phyloP scores from a whole-genome alignment of 2,797 vertebrate genomes.

The Onychomys arenicola region DNA sequence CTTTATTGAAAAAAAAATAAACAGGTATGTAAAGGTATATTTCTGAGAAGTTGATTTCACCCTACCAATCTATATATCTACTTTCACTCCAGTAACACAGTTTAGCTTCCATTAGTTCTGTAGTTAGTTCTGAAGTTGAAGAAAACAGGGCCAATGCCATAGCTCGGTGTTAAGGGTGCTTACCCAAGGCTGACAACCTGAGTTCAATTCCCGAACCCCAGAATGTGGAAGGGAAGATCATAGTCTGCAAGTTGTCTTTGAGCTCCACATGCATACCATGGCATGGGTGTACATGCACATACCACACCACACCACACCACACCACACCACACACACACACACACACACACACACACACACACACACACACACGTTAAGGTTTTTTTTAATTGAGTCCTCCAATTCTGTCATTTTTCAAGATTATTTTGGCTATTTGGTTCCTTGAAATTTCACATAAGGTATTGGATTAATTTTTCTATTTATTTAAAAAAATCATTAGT shows the following conservation, averaged over 20 bases:
- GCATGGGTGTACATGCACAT: not conserved
- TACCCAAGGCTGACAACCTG: not conserved
- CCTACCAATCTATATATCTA: not conserved
- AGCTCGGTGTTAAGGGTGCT: not conserved
- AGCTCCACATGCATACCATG: not conserved
- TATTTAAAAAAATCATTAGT: not conserved
- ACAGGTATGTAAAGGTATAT: not conserved
- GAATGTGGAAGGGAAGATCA: not conserved
- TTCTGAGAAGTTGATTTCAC: not conserved
- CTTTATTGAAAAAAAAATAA: not conserved
- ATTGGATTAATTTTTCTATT: not conserved
- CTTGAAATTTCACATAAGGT: not conserved
- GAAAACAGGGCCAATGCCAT: not conserved
- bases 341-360: not conserved
- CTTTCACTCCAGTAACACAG: not conserved
- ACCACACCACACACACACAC: not conserved
- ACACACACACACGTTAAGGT: not conserved
- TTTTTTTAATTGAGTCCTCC: not conserved
- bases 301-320: not conserved
- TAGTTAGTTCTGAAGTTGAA: not conserved
- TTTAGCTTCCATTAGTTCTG: not conserved
- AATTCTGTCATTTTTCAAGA: not conserved
- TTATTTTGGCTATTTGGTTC: not conserved
- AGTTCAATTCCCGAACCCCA: not conserved
- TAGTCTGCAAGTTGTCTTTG: not conserved